These are phyloP conservation scores for Nannoperca obscura DNA, from an alignment of 2,797 vertebrate genomes.

Conservation along the genomic window DNA sequence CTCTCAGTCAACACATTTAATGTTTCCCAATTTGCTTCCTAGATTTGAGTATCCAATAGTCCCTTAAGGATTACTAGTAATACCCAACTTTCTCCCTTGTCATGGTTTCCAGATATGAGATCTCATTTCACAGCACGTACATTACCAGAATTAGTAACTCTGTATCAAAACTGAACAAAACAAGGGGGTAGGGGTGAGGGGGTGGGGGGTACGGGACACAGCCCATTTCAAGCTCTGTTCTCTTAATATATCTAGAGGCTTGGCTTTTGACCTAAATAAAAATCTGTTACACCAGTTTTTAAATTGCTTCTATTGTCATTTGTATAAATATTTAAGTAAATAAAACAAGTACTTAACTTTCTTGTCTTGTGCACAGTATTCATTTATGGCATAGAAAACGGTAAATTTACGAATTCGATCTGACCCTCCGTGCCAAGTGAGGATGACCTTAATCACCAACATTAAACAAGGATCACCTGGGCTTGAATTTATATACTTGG, in stretches of 20 bases:
- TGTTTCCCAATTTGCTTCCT: conserved; percentile 77
- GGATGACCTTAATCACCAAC: conserved; percentile 48
- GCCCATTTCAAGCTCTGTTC: conserved; percentile 62
- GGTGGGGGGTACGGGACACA: conserved; percentile 38
- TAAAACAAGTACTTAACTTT: conserved; percentile 54
- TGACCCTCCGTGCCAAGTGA: conserved; percentile 40
- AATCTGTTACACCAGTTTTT: conserved; percentile 61
- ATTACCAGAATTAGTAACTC: conserved; percentile 66
- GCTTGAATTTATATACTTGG: conserved; percentile 43
- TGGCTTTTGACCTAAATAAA: conserved; percentile 76
- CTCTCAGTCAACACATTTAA: conserved; percentile 76
- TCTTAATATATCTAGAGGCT: conserved; percentile 57
- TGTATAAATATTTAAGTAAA: conserved; percentile 69
- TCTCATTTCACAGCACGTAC: conserved; percentile 78
- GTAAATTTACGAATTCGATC: conserved; percentile 28
- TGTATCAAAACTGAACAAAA: conserved; percentile 64
- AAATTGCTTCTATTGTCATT: conserved; percentile 65
- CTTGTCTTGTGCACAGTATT: conserved; percentile 49
- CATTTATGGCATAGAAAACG: conserved; percentile 38
- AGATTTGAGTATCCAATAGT: conserved; percentile 66
- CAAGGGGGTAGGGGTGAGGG: not conserved
- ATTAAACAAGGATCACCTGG: conserved; percentile 44
- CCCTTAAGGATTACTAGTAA: conserved; percentile 65
- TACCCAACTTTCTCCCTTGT: conserved; percentile 70
- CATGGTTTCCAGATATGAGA: conserved; percentile 66